Base-by-base conservation (phyloP, 1,140 invertebrate species). In the Planococcus citri region DNA sequence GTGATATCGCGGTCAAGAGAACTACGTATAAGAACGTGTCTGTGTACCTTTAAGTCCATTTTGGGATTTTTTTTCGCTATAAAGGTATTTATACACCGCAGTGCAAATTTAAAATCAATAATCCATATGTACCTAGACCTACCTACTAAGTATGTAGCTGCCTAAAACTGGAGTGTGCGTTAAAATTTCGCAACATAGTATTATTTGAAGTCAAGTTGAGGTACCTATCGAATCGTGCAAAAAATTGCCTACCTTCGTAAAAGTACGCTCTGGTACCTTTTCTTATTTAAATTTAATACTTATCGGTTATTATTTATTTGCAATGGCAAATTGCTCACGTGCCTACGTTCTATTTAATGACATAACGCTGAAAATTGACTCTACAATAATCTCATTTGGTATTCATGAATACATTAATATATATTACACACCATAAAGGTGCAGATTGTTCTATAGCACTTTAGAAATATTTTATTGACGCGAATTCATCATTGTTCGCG, bases 221-320 rank as follows among this genome's bases (percentile, higher is more conserved):
- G n/a, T n/a, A n/a, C n/a, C n/a, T n/a, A 33, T 33, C 3, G 3
- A 12, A 33, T 33, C 29, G 29, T 33, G 29, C 12, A 51, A 51
- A 51, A 51, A 51, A 51, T 51, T 51, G n/a, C 41, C 41, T 51
- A 51, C 41, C 41, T 51, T 51, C 41, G 41, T 51, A 17, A 51
- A 51, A 51, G 41, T 51, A n/a, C n/a, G n/a, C n/a, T n/a, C n/a
- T n/a, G n/a, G n/a, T n/a, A 51, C 41, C 41, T 51, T 51, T 51
- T 51, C 4, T 51, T 51, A 51, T 51, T 51, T 51, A 51, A 51
- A 51, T 51, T 51, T 51, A 51, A 51, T 51, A 51, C 41, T 51
- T 51, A 51, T 51, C 41, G 41, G n/a, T 9, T 51, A 51, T 51
- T 51, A 51, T 51, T 51, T 51, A 51, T 9, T 51, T 51, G 41